Base-by-base conservation (phyloP, 2,113 vertebrate genomes). In the Festucalex cinctus region DNA sequence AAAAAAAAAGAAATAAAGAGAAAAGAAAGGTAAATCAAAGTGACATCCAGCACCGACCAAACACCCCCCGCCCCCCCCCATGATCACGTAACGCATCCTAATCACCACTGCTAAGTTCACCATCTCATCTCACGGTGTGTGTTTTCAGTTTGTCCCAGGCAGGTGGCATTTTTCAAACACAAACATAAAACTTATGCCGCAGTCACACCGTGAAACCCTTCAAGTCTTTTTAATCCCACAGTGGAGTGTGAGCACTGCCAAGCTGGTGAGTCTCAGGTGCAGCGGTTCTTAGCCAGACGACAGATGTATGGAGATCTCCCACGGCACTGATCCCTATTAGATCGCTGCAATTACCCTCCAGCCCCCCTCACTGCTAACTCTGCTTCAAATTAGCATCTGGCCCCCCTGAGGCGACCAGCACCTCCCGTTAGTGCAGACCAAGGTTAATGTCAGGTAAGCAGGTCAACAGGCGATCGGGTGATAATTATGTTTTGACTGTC, bases 381-480 rank as follows among this genome's bases (percentile, higher is more conserved):
- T 85, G 83, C 84, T 86, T 86, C 85, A 78, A 88, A 90, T 89
- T 86, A 89, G 89, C 84, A 80, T 83, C 71, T 77, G 84, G 79
- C 58, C 75, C n/a, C 75, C 85, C 75, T 51, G 73, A 83, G 80
- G 82, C 84, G 13, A 70, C 57, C 0, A 3, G 69, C 79, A 82
- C 81, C 79, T 86, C 87, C 85, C 77, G 78, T 83, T 86, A 80
- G 85, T 80, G 81, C 81, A 83, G 77, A 71, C 69, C 20, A 65
- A 79, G 89, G 88, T 88, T 89, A 89, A 89, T 87, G 87, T 85
- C 86, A 91, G 90, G 89, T 91, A 87, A 86, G 80, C 78, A 71
- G 79, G 77, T 84, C 73, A 85, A 82, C 85, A 73, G 73, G 66
- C 53, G 71, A 74, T 80, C 48, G 68, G 14, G 75, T 77, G 78